Evolutionary conservation across 2,797 vertebrate genomes (phyloP).

Genomic region (Pyrrhura leucotis): DNA sequence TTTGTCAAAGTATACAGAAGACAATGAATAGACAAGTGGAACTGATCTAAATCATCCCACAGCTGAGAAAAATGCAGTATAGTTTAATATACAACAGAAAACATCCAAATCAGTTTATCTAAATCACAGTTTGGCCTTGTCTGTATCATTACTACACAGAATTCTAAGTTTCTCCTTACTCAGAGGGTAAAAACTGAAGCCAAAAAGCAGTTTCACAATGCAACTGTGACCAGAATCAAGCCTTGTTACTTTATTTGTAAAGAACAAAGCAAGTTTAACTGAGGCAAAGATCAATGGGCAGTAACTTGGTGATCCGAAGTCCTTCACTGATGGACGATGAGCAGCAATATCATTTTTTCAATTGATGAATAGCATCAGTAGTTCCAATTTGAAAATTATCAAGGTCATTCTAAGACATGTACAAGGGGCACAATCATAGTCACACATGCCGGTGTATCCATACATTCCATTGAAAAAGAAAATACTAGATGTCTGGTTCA

Average conservation of each 20-base stretch:
- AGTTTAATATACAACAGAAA: conserved; percentile 10
- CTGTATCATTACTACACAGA: not conserved
- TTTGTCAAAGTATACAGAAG: conserved; percentile 27
- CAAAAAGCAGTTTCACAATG: not conserved
- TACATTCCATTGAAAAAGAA: not conserved
- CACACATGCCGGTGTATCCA: not conserved
- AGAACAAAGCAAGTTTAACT: not conserved
- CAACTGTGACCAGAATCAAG: not conserved
- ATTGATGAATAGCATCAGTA: not conserved
- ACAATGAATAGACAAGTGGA: not conserved
- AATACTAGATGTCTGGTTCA: not conserved
- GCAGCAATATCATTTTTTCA: not conserved
- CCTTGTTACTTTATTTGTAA: not conserved
- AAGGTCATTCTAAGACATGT: not conserved
- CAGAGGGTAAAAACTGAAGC: not conserved
- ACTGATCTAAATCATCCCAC: not conserved
- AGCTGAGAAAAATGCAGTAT: not conserved
- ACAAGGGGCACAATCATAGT: not conserved
- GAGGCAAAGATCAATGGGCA: not conserved
- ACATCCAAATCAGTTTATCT: not conserved
- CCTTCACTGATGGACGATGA: not conserved
- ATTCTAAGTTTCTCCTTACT: not conserved
- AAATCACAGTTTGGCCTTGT: not conserved
- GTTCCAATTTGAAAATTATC: not conserved
- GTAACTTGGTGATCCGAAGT: not conserved